Conservation (phyloP, 2,888 invertebrate genomes). For the Dryobota labecula region DNA sequence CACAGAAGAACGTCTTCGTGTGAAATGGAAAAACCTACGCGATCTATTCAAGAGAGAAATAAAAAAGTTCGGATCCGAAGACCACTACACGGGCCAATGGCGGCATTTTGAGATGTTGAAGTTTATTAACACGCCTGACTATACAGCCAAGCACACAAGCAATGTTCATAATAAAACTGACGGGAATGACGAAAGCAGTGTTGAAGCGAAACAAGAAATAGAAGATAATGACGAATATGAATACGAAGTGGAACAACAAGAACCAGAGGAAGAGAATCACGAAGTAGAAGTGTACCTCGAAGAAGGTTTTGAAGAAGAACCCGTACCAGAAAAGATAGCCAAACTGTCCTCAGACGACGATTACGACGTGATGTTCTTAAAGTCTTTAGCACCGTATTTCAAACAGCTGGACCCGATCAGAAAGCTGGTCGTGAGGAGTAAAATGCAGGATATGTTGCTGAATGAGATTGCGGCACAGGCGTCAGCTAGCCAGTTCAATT, state of each 20-base stretch:
- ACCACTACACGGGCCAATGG: conserved; percentile 74
- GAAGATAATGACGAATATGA: conserved; percentile 42
- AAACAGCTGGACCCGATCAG: conserved; percentile 74
- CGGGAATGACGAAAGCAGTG: conserved; percentile 36
- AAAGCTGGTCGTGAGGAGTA: conserved; percentile 76
- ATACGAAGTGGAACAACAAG: conserved; percentile 40
- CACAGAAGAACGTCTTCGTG: conserved; percentile 71
- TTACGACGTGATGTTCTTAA: conserved; percentile 78
- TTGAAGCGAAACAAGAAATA: conserved; percentile 39
- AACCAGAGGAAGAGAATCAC: conserved; percentile 18
- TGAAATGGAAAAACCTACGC: conserved; percentile 79
- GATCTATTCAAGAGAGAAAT: conserved; percentile 74
- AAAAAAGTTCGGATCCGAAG: conserved; percentile 60
- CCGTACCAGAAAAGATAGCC: conserved; percentile 61
- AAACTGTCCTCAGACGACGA: conserved; percentile 67
- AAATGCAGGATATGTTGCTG: conserved; percentile 78
- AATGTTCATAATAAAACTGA: conserved; percentile 2
- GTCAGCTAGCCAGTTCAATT: conserved; percentile 37
- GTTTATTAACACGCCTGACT: conserved; percentile 62
- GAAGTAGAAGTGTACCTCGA: conserved; percentile 52
- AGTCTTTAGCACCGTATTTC: conserved; percentile 78
- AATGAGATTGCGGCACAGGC: conserved; percentile 73
- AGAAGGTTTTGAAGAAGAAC: conserved; percentile 58
- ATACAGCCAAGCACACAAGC: neutral
- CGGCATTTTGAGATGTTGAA: conserved; percentile 69